phyloP scores from a whole-genome alignment of 2,797 vertebrate species.

The Intellagama lesueurii region DNA sequence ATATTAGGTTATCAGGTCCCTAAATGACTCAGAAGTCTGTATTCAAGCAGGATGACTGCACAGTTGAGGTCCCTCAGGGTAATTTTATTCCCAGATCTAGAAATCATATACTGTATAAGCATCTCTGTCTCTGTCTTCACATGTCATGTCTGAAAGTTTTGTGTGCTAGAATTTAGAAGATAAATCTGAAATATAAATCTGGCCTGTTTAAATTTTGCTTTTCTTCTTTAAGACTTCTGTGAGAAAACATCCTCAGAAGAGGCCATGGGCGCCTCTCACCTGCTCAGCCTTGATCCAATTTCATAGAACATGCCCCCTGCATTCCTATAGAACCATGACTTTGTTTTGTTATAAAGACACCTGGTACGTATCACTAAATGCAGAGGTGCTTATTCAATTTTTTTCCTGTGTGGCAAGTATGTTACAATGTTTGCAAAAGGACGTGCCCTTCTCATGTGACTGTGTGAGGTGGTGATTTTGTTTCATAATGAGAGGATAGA shows the following conservation, averaged over 20 bases:
- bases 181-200: too few relatives aligned
- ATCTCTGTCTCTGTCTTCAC: not conserved
- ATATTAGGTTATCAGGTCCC: not conserved
- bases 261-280: not conserved
- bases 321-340: not conserved
- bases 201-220: too few relatives aligned
- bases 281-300: not conserved
- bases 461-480: slow-evolving; percentile 68
- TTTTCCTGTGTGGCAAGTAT: slow-evolving; percentile 54
- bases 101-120: not conserved
- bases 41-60: not conserved
- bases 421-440: slow-evolving; percentile 68
- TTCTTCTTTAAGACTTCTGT: not conserved
- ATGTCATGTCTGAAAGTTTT: not conserved
- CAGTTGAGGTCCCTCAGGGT: not conserved
- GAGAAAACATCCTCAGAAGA: not conserved
- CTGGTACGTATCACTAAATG: slow-evolving; percentile 19
- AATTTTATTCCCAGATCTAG: not conserved
- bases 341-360: slow-evolving; percentile 36
- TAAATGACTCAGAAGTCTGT: not conserved
- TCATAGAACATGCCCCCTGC: not conserved
- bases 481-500: slow-evolving; percentile 61
- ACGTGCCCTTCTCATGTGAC: slow-evolving; percentile 72
- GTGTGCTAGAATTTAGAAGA: not conserved
- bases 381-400: slow-evolving; percentile 60